Base-by-base conservation (phyloP, 2,888 invertebrate species). In the Kryphioiulus occultus region DNA sequence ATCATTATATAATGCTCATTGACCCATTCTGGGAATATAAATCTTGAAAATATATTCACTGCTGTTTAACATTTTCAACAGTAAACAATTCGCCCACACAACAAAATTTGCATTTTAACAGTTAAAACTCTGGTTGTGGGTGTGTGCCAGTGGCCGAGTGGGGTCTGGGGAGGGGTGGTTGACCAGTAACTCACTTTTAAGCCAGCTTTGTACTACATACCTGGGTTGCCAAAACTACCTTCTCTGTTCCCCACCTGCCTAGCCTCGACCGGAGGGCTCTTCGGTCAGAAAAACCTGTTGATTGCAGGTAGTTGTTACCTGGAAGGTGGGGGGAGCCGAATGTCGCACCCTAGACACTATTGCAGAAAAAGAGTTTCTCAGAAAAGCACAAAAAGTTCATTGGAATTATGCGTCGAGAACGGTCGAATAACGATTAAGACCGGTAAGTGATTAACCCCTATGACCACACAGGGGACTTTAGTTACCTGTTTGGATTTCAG, bases 161-260 rank as follows among this genome's bases (percentile, higher is more conserved):
- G 68, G 26, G 68, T n/a, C n/a, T 9, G 5, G 68, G 68, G 68
- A 2, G 68, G 68, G 68, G 68, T 68, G 68, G 68, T 68, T 68
- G 68, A 68, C 68, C 68, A 68, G 68, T 26, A 68, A 26, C 68
- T 68, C 68, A 68, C 68, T 68, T 68, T 68, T 68, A 59, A 59
- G 68, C 68, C 10, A 4, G 68, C 68, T 68, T 68, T 68, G 68
- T n/a, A 26, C 68, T 68, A 68, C 68, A 68, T 68, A 68, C 68
- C 68, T 68, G 26, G 10, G 68, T 68, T 68, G 68, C 68, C 68
- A 68, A 68, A 68, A 26, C 22, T 26, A 68, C 68, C 68, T 35
- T 68, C 68, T 68, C n/a, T n/a, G 26, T 26, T 26, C 26, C 59
- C 59, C 59, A 59, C 59, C 59, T 59, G 59, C 59, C 59, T 59